A percentile compares a stretch with the other conserved stretches of the same genome.
These are phyloP conservation scores for Sicus ferrugineus DNA, from an alignment of 2,888 invertebrate genomes.

Conservation along the genomic window DNA sequence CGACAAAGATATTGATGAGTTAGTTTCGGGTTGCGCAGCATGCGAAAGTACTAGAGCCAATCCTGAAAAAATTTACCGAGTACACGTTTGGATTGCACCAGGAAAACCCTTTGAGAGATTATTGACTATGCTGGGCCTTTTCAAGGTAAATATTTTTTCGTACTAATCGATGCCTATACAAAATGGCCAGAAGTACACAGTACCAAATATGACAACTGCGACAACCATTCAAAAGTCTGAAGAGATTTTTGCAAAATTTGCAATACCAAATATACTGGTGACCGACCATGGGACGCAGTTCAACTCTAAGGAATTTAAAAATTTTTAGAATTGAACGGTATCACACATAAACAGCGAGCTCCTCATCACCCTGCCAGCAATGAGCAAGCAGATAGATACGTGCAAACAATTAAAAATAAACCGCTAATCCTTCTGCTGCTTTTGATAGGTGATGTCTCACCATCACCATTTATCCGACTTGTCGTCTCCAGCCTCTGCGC, in stretches of 20 bases:
- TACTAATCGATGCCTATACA: conserved; percentile 39
- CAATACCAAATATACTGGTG: conserved; percentile 32
- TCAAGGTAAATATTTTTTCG: conserved; percentile 38
- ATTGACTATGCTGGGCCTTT: conserved; percentile 41
- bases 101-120: conserved; percentile 41
- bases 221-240: conserved; percentile 38
- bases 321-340: conserved; percentile 37
- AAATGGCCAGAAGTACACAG: conserved; percentile 46
- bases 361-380: conserved; percentile 34
- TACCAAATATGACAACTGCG: conserved; percentile 39
- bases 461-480: no score
- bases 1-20: conserved; percentile 37
- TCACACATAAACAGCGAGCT: conserved; percentile 32
- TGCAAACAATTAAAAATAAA: conserved; percentile 5
- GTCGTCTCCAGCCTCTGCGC: no score
- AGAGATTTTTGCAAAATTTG: conserved; percentile 39
- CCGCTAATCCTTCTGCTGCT: no score
- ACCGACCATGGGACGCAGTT: conserved; percentile 40
- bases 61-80: conserved; percentile 25
- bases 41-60: conserved; percentile 36
- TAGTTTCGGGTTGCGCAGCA: conserved; percentile 37
- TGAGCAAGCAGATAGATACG: conserved; percentile 29
- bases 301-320: conserved; percentile 36
- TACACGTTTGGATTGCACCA: conserved; percentile 33
- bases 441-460: no score